Conservation (phyloP, 2,888 invertebrate genomes). For the Fragum fragum region DNA sequence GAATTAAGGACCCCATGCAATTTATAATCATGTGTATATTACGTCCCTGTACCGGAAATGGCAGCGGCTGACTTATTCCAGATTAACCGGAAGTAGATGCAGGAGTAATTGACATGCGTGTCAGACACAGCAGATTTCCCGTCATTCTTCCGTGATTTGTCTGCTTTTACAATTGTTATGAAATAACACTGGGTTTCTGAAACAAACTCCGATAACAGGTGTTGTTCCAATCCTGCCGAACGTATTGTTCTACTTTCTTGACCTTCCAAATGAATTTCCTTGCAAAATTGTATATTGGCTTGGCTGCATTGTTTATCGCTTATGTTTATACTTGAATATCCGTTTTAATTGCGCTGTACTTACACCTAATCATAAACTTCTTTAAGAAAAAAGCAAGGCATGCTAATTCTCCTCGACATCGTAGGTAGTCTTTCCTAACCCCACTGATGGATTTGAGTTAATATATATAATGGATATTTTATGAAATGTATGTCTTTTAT, state of each 20-base stretch:
- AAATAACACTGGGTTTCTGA: not conserved
- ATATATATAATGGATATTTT: too few relatives aligned
- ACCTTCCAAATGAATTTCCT: not conserved
- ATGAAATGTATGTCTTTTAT: too few relatives aligned
- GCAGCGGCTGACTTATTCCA: conserved; percentile 10
- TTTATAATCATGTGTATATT: not conserved
- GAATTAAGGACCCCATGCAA: not conserved
- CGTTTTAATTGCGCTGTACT: too few relatives aligned
- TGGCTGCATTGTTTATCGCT: too few relatives aligned
- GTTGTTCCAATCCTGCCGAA: not conserved
- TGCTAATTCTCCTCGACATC: too few relatives aligned
- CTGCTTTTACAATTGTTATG: conserved; percentile 9
- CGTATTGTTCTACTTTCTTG: conserved; percentile 6
- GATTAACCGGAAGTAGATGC: conserved; percentile 18
- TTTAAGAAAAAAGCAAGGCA: too few relatives aligned
- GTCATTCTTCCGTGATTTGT: not conserved
- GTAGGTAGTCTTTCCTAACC: too few relatives aligned
- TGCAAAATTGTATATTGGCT: not conserved
- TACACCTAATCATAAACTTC: too few relatives aligned
- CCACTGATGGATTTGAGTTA: too few relatives aligned
- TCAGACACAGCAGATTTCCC: conserved; percentile 8
- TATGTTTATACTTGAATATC: too few relatives aligned
- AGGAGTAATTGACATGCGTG: conserved; percentile 22
- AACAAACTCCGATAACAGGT: not conserved
- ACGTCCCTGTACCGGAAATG: conserved; percentile 17